Evolutionary conservation across 23 tunicate species (phyloP), one percentile per base, ranked within the genome.

Genomic region (Styela clava): DNA sequence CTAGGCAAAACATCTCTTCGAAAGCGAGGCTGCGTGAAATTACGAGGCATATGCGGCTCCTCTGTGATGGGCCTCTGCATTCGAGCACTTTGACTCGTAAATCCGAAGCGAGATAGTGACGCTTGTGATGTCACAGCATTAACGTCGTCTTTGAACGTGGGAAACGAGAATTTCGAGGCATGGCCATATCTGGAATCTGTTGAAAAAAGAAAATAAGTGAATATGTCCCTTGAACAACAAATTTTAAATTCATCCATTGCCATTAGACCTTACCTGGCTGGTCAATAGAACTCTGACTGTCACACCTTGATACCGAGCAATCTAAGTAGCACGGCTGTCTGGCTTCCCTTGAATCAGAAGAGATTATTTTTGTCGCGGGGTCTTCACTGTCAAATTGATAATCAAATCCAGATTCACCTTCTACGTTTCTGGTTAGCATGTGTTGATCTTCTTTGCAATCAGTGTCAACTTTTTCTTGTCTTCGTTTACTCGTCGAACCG

Each of bases 261-360:
- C 12, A 44, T 44, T 44, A 44, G 12, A 44, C 7, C 56, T 44
- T 44, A 44, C 56, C 56, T 5, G 12, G 9, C 7, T 5, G 56
- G 56, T 44, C 12, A 44, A 44, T 12, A 44, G 56, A 44, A 44
- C 12, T 44, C 56, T 44, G 56, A 44, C 56, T 44, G 56, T 44
- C 12, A 44, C 56, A 44, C 12, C 77, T 33, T 30, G 77, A 71
- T 31, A 28, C 24, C 23, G 77, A 30, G 16, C 77, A 28, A 21
- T 71, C 77, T 3, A 71, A 71, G 77, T 34, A 71, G 29, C 37
- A 21, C 35, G 23, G 37, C 12, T 22, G 77, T 30, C 77, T 34
- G 2, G 24, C 35, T 7, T 30, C 77, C 34, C 2, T 21, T 22
- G 37, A 2, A 21, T 33, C 34, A n/a, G 5, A 5, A 26, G 77